These are phyloP conservation scores for Pseudomyrmex dendroicus DNA, from an alignment of 1,140 invertebrate species.

Conservation along the genomic window DNA sequence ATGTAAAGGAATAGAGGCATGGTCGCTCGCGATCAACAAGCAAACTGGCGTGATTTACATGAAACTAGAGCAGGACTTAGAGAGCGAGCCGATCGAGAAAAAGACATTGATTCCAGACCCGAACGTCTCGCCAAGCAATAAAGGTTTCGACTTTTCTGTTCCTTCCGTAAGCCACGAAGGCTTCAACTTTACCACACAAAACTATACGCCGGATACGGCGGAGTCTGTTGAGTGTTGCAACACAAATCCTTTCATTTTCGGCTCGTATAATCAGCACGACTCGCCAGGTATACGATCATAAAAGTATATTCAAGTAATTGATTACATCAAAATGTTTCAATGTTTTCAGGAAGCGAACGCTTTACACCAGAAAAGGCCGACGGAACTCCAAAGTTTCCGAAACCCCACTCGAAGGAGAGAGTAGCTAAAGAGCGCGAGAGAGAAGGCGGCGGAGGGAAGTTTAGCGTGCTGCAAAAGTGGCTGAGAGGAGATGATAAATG, in stretches of 20 bases:
- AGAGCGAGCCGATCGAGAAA: slow-evolving; percentile 79
- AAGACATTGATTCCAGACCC: slow-evolving; percentile 69
- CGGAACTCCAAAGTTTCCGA: slow-evolving; percentile 73
- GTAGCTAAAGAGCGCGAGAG: slow-evolving; percentile 78
- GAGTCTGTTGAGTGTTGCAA: slow-evolving; percentile 74
- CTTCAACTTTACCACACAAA: slow-evolving; percentile 79
- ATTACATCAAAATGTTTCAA: neutral
- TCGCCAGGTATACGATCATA: slow-evolving; percentile 67
- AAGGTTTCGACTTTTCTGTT: slow-evolving; percentile 87
- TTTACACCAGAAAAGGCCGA: slow-evolving; percentile 75
- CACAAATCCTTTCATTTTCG: slow-evolving; percentile 88
- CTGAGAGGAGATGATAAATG: slow-evolving; percentile 87
- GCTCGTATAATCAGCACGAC: slow-evolving; percentile 78
- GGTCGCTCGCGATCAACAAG: slow-evolving; percentile 90
- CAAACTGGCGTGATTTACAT: slow-evolving; percentile 89
- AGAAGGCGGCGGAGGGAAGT: slow-evolving; percentile 86
- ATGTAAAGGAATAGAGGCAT: slow-evolving; percentile 86
- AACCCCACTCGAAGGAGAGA: slow-evolving; percentile 79
- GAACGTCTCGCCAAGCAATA: slow-evolving; percentile 80
- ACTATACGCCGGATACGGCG: slow-evolving; percentile 72
- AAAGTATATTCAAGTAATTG: slow-evolving; percentile 7
- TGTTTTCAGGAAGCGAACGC: slow-evolving; percentile 74
- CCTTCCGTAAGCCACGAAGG: slow-evolving; percentile 81
- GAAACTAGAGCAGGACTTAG: slow-evolving; percentile 86
- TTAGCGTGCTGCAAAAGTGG: slow-evolving; percentile 90